A percentile compares a stretch with the other conserved stretches of the same genome.
Evolutionary conservation across 2,113 vertebrate species (phyloP).

Genomic region (Anarrhichthys ocellatus): DNA sequence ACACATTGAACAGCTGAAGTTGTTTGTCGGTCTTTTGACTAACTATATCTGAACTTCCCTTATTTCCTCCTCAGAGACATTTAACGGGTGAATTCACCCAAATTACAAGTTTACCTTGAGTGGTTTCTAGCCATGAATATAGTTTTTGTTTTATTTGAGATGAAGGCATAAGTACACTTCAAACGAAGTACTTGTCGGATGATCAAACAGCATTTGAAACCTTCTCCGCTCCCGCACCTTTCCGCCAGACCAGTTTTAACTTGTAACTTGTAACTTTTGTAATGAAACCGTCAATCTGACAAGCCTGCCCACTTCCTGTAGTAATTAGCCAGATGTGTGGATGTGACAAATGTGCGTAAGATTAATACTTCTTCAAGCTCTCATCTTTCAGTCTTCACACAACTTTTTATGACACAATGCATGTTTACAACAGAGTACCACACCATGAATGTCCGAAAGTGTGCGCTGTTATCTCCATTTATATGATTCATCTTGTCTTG

Average conservation of each 20-base stretch:
- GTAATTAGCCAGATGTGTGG: neutral
- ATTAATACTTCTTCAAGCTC: neutral
- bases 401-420: neutral
- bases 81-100: neutral
- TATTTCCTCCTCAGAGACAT: neutral
- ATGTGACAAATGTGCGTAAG: too few relatives aligned
- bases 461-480: too few relatives aligned
- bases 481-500: too few relatives aligned
- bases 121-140: neutral
- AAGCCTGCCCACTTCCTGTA: neutral
- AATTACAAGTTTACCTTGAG: neutral
- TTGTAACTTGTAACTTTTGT: neutral
- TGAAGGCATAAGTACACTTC: neutral
- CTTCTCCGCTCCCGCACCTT: neutral
- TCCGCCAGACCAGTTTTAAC: neutral
- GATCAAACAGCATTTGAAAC: neutral
- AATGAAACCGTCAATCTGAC: neutral
- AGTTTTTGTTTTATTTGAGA: neutral
- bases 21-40: too few relatives aligned
- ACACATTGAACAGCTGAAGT: neutral
- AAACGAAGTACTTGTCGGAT: neutral
- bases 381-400: neutral
- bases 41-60: too few relatives aligned
- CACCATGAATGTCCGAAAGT: too few relatives aligned
- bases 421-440: neutral